These are phyloP conservation scores for Polyommatus iphigenia DNA, from an alignment of 2,888 invertebrate genomes.

Conservation along the genomic window DNA sequence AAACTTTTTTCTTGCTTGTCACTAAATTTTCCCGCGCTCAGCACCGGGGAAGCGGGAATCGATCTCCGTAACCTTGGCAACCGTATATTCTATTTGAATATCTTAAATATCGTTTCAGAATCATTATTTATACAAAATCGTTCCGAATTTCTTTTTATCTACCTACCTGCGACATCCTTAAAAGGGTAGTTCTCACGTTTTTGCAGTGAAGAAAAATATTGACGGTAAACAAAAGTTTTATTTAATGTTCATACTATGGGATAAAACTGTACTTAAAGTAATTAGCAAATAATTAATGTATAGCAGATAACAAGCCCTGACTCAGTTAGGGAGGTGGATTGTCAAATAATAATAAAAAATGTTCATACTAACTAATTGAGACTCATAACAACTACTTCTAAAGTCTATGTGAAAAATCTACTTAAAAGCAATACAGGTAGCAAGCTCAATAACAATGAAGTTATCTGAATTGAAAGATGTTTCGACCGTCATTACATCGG, in stretches of 20 bases:
- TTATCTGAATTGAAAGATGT: not conserved
- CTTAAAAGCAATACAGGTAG: too few relatives aligned
- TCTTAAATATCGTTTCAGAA: slow-evolving; percentile 19
- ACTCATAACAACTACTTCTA: too few relatives aligned
- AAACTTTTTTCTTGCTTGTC: not conserved
- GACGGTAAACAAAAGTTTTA: not conserved
- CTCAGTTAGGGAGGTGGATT: too few relatives aligned
- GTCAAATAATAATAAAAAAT: too few relatives aligned
- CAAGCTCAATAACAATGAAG: not conserved
- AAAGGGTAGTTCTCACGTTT: not conserved
- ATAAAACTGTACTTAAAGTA: too few relatives aligned
- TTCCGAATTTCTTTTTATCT: not conserved
- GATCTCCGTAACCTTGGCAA: slow-evolving; percentile 27
- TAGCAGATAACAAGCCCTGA: too few relatives aligned
- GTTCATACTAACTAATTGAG: too few relatives aligned
- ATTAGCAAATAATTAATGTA: too few relatives aligned
- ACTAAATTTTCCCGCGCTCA: not conserved
- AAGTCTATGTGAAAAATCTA: too few relatives aligned
- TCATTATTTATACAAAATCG: not conserved
- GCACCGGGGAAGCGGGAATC: not conserved
- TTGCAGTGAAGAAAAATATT: not conserved
- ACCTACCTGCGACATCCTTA: not conserved
- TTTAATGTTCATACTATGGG: too few relatives aligned
- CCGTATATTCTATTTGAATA: slow-evolving; percentile 27
- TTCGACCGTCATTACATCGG: not conserved